Conservation (phyloP, 2,888 invertebrate species). For the Spodoptera exigua region DNA sequence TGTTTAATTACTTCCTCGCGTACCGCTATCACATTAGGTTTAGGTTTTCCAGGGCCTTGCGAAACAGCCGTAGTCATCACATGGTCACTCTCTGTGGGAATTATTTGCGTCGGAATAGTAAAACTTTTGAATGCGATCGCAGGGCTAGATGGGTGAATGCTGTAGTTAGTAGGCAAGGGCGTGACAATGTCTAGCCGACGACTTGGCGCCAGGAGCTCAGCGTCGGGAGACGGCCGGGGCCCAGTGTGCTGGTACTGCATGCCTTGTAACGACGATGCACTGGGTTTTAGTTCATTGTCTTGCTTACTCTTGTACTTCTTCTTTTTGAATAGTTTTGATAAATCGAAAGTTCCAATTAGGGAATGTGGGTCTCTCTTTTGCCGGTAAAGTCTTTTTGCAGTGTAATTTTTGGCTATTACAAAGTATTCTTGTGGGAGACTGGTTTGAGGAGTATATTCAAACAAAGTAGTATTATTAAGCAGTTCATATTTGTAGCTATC, state of each 20-base stretch:
- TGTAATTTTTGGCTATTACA: conserved; percentile 19
- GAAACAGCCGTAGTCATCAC: background rate
- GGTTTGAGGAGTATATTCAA: conserved; percentile 2
- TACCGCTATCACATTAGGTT: conserved; percentile 22
- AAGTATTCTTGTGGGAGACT: conserved; percentile 12
- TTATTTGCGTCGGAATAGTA: conserved; percentile 36
- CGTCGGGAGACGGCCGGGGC: no score
- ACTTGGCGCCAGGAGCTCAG: no score
- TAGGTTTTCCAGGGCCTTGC: conserved; percentile 20
- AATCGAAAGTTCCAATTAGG: conserved; percentile 78
- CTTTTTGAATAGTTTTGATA: conserved; percentile 75
- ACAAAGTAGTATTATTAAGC: conserved; percentile 29
- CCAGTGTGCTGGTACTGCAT: background rate
- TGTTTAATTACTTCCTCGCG: no score
- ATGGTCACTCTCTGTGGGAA: conserved; percentile 41
- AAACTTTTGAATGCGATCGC: conserved; percentile 4
- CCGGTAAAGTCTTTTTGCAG: conserved; percentile 29
- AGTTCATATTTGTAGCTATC: conserved; percentile 26
- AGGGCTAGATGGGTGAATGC: background rate
- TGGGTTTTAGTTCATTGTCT: conserved; percentile 54
- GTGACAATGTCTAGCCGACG: no score
- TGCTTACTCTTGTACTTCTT: conserved; percentile 60
- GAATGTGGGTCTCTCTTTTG: conserved; percentile 69
- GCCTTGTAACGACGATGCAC: conserved; percentile 64
- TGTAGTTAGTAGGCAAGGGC: background rate